Evolutionary conservation across 2,113 vertebrate species (phyloP).

Genomic region (Toxotes jaculatrix): DNA sequence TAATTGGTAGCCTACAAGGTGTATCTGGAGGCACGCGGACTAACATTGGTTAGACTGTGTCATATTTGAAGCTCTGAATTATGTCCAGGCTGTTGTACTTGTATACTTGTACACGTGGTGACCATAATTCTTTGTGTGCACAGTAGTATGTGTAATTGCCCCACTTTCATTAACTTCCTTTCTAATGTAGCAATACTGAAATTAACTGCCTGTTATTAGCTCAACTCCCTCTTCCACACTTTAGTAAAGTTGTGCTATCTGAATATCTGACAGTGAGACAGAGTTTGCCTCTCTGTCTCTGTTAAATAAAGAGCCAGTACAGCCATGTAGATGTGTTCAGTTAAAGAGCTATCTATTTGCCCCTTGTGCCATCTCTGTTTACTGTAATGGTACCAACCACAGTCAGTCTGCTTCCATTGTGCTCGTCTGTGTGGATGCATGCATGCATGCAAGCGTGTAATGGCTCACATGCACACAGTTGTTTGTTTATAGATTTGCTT

Average conservation of each 20-base stretch:
- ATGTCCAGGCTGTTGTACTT: background rate
- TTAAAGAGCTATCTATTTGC: conserved; percentile 56
- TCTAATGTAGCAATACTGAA: background rate
- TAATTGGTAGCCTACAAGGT: conserved; percentile 57
- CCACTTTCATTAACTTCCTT: background rate
- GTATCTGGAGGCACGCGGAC: background rate
- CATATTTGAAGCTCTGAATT: background rate
- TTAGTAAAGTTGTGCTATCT: background rate
- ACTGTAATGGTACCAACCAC: conserved; percentile 79
- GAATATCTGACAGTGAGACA: conserved; percentile 23
- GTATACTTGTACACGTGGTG: background rate
- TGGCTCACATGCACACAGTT: conserved; percentile 65
- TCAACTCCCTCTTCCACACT: background rate
- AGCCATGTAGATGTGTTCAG: conserved; percentile 49
- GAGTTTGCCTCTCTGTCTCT: conserved; percentile 22
- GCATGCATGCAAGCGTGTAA: conserved; percentile 44
- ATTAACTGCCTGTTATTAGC: conserved; percentile 4
- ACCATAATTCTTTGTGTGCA: background rate
- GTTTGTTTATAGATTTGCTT: conserved; percentile 58
- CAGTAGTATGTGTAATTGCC: background rate
- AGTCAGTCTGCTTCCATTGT: conserved; percentile 69
- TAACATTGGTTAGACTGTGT: background rate
- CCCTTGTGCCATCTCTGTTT: conserved; percentile 71
- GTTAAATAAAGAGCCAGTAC: conserved; percentile 20
- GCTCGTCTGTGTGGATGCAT: conserved; percentile 48